Evolutionary conservation across 2,888 invertebrate genomes (phyloP), one percentile per base, ranked within the genome.

Genomic region (Galeruca laticollis): DNA sequence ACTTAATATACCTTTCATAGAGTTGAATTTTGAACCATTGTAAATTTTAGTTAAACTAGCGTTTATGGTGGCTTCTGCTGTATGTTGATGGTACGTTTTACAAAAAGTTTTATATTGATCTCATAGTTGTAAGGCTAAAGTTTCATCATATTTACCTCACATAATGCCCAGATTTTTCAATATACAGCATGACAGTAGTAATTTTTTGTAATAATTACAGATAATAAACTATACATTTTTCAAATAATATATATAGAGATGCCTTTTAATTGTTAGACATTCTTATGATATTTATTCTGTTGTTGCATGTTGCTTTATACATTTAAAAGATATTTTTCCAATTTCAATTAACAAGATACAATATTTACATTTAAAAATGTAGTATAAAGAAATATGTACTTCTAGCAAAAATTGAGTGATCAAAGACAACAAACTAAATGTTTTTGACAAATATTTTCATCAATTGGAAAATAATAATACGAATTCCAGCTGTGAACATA

Each of bases 231-330:
- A 21, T 21, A 11, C 13, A 21, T 56, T 33, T 56, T 56, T 15
- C 21, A 31, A 56, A 56, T 31, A 56, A n/a, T n/a, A n/a, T n/a
- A 56, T 31, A 33, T 56, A 56, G 15, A 56, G 56, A 56, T 56
- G 56, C 56, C 56, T 56, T 56, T 56, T 56, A 31, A 56, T 31
- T 56, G 26, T 56, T 56, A 56, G 56, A 56, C 21, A 56, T 15
- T 33, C 9, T 56, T 56, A 56, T 33, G 31, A 56, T 21, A 52
- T 43, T 43, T 43, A 43, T n/a, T 43, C 43, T 43, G n/a, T n/a
- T 43, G 43, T 15, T 43, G 43, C 43, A 43, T n/a, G n/a, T 43
- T 43, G 43, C 43, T 43, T 43, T 15, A n/a, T n/a, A 43, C n/a
- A 11, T 13, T 43, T 43, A n/a, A 43, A 43, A 43, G 43, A 43